Evolutionary conservation across 2,797 vertebrate genomes (phyloP), one percentile per base, ranked within the genome.

Genomic region (Hozukius guyotensis): DNA sequence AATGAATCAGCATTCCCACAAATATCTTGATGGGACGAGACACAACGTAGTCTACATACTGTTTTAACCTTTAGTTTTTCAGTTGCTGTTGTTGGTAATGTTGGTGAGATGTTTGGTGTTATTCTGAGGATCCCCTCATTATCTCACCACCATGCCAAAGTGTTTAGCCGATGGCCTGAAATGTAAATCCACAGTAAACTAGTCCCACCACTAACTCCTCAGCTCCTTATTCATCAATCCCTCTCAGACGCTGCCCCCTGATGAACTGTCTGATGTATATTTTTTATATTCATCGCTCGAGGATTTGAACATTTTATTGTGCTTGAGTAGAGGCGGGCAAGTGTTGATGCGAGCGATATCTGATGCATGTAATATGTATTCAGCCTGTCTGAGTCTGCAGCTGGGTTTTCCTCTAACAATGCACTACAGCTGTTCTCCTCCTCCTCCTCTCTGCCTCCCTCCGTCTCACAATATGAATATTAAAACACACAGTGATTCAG

Each of bases 391-490:
- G 2, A 20, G 62, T 80, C 80, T 83, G 69, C 86, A 82, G 80
- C 82, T 84, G 80, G 73, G 64, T 65, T 72, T 56, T 64, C 71
- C 62, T 64, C 80, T 86, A 78, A 84, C 85, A 92, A 84, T 80
- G 73, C 80, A 61, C 70, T 83, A 81, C 89, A 92, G 89, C 84
- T 92, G 89, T 87, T 84, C 78, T 46, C 87, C 83, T 80, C 78
- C 84, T 74, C 78, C 81, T 20, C 69, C 53, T 27, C 55, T 65
- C 72, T 5, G 56, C 77, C 66, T 60, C 77, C 64, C 78, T 56
- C 71, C 60, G 1, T 77, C 83, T 84, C 84, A 38, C 83, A 71
- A 32, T 75, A 61, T 77, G 65, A 80, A 80, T 74, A 74, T 80
- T 80, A 75, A 86, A 87, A 83, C 80, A 22, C 27, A 14, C 27